A percentile compares a stretch with the other conserved stretches of the same genome.
phyloP scores from a whole-genome alignment of 2,888 invertebrate species.

The Macrophya alboannulata region DNA sequence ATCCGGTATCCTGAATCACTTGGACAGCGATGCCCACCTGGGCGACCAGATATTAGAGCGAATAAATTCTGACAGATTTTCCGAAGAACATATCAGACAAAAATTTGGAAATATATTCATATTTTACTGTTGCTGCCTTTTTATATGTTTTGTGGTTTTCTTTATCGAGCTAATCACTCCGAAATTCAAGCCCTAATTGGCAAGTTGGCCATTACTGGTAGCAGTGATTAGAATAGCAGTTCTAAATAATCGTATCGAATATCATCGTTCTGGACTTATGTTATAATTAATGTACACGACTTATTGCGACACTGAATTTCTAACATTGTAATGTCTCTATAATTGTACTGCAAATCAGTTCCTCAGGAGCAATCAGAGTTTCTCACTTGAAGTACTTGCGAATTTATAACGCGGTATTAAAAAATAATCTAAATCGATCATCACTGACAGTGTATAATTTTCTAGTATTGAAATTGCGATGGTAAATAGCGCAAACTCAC shows the following conservation, averaged over 20 bases:
- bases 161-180: not conserved
- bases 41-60: not conserved
- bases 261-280: not conserved
- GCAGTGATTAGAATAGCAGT: not conserved
- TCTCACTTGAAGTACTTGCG: not conserved
- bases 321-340: not conserved
- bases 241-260: not conserved
- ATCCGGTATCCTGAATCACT: conserved; percentile 17
- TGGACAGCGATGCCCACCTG: not conserved
- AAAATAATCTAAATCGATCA: not conserved
- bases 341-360: not conserved
- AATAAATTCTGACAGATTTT: not conserved
- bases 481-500: not conserved
- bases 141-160: not conserved
- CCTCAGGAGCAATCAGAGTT: not conserved
- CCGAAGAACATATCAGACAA: not conserved
- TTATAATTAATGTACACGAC: not conserved
- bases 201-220: too few species aligned
- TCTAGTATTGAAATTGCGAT: not conserved
- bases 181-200: not conserved
- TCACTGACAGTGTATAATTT: conserved; percentile 8
- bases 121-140: not conserved
- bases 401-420: not conserved
- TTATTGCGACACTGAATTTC: not conserved
- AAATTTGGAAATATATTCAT: conserved; percentile 15